Evolutionary conservation across 2,113 vertebrate genomes (phyloP), one percentile per base, ranked within the genome.

Genomic region (Ivindomyrus marchei): DNA sequence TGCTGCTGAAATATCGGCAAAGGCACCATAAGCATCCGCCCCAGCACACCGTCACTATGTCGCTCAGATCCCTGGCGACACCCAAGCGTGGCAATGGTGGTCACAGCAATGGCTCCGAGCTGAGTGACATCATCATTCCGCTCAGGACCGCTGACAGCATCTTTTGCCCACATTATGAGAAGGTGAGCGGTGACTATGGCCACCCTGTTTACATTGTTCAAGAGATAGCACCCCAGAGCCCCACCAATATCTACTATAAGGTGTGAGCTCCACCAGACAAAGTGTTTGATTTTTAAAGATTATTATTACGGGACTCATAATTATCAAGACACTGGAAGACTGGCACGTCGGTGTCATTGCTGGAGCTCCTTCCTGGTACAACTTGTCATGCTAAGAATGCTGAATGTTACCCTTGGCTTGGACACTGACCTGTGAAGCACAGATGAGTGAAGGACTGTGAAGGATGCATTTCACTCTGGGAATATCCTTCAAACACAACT

Each of bases 191-290:
- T 11, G 98, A 99, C 94, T 99, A 99, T 88, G 98, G 98, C 93
- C 97, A 98, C 90, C 98, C 98, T 0, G 98, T 98, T 92, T 99
- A 99, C 95, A 98, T 99, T 91, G 98, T 99, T 89, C 98, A 99
- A 95, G 98, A 99, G 96, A 98, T 99, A 95, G 96, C 97, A 45
- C 97, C 98, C 85, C 98, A 98, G 95, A 99, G 95, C 91, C 98
- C 98, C 45, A 97, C 98, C 93, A 99, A 99, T 95, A 96, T 99
- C 95, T 99, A 99, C 96, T 99, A 99, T 95, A 99, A 99, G 95
- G 98, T 99, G 95, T 99, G 96, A 97, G 19, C 74, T 45, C n/a
- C 7, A 77, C 70, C 70, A 5, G 88, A 39, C 31, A 50, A 13
- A 27, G 15, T 0, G 3, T 70, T 70, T 36, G n/a, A 47, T 49